These are phyloP conservation scores for Phymastichus coffea DNA, from an alignment of 1,140 invertebrate species.

Conservation along the genomic window DNA sequence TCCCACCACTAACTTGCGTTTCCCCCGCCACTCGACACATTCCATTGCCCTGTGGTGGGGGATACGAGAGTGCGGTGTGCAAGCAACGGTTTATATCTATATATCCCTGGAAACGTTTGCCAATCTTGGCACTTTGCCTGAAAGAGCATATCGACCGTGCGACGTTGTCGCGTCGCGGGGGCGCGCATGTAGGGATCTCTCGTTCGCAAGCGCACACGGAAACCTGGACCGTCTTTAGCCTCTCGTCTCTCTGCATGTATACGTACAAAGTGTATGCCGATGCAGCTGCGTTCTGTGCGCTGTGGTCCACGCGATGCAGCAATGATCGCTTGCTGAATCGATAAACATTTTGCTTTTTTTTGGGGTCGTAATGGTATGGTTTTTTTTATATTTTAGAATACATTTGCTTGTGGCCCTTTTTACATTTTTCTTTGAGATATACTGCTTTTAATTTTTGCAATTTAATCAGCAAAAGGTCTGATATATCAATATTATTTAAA, in stretches of 20 bases:
- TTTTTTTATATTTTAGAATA: no score
- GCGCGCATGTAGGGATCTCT: conserved; percentile 26
- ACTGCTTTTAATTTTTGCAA: no score
- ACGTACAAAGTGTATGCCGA: conserved; percentile 43
- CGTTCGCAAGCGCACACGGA: background rate
- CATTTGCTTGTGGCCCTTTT: no score
- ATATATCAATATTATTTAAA: no score
- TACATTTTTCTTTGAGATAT: no score
- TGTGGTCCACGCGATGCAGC: conserved; percentile 42
- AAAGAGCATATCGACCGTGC: conserved; percentile 58
- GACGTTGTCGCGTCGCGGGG: conserved; percentile 50
- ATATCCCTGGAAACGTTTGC: conserved; percentile 45
- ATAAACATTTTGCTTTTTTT: no score
- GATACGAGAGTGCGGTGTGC: conserved; percentile 32
- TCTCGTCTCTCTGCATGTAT: no score
- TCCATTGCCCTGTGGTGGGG: conserved; percentile 35
- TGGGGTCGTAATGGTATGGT: no score
- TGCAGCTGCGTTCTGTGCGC: conserved; percentile 32
- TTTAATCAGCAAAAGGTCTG: no score
- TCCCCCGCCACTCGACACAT: conserved; percentile 37
- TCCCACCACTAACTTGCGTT: conserved; percentile 34
- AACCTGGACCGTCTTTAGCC: conserved; percentile 45
- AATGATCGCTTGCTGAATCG: background rate
- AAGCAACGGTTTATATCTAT: conserved; percentile 42
- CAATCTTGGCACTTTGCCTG: conserved; percentile 59